Conservation (phyloP, 2,888 invertebrate genomes). For the Drosophila nr. fundita region DNA sequence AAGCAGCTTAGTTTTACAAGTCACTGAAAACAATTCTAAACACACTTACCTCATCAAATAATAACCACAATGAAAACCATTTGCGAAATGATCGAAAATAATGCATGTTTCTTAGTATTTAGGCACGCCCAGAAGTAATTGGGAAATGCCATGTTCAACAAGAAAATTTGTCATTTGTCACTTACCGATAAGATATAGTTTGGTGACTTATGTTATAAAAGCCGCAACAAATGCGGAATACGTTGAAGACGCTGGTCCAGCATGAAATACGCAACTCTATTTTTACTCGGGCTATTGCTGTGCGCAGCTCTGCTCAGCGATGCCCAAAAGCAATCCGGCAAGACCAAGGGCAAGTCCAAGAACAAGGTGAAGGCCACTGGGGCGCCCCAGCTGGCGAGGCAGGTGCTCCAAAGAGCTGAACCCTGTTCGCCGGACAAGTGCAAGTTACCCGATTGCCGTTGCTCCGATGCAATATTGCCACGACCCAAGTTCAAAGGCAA, state of each 20-base stretch:
- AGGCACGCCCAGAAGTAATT: slow-evolving; percentile 48
- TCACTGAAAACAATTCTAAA: neutral
- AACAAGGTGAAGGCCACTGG: slow-evolving; percentile 38
- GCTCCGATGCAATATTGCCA: slow-evolving; percentile 75
- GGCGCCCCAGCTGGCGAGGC: slow-evolving; percentile 8
- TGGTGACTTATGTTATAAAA: slow-evolving; percentile 45
- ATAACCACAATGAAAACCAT: slow-evolving; percentile 2
- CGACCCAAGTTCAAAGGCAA: slow-evolving; percentile 70
- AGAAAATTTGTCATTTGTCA: slow-evolving; percentile 49
- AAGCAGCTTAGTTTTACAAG: neutral
- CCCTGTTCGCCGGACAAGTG: slow-evolving; percentile 68
- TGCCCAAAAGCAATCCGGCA: slow-evolving; percentile 45
- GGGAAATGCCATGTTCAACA: slow-evolving; percentile 51
- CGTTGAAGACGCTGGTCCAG: slow-evolving; percentile 15
- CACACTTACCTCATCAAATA: neutral
- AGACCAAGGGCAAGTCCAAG: slow-evolving; percentile 54
- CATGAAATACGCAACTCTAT: slow-evolving; percentile 54
- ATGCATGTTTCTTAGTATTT: slow-evolving; percentile 8
- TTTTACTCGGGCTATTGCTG: slow-evolving; percentile 58
- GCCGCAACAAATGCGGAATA: neutral
- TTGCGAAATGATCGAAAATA: slow-evolving; percentile 14
- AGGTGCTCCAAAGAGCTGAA: slow-evolving; percentile 54
- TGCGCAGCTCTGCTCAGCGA: slow-evolving; percentile 29
- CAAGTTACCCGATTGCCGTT: slow-evolving; percentile 81
- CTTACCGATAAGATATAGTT: slow-evolving; percentile 52